Evolutionary conservation across 2,888 invertebrate genomes (phyloP).

Genomic region (Lasioglossum figueresi): DNA sequence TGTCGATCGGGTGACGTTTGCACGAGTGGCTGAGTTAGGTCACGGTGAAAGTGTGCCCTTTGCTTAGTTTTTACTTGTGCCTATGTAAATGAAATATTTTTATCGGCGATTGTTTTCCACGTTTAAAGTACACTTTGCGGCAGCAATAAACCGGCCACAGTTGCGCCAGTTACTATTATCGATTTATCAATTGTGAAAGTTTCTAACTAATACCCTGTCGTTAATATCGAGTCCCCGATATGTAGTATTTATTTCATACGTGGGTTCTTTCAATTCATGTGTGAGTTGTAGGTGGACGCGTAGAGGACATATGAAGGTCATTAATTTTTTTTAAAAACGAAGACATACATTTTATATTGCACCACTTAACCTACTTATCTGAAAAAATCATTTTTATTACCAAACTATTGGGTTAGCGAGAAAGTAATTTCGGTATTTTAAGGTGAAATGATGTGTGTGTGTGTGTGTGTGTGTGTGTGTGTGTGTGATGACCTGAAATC

Average conservation of each 20-base stretch:
- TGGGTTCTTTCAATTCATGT: too few species aligned
- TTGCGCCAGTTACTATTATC: conserved; percentile 7
- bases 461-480: too few species aligned
- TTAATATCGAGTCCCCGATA: conserved; percentile 25
- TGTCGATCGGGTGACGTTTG: not conserved
- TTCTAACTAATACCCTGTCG: conserved; percentile 37
- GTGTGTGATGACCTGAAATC: too few species aligned
- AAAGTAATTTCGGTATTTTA: too few species aligned
- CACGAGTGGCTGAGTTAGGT: conserved; percentile 5
- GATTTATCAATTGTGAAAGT: conserved; percentile 52
- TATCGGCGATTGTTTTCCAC: not conserved
- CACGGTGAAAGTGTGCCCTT: conserved; percentile 15
- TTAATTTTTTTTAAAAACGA: too few species aligned
- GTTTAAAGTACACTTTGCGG: not conserved
- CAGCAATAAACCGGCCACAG: not conserved
- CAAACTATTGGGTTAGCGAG: too few species aligned
- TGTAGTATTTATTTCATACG: conserved; percentile 4
- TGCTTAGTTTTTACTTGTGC: conserved; percentile 2
- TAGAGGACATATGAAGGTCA: too few species aligned
- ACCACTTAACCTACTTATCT: too few species aligned
- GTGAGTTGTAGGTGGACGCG: too few species aligned
- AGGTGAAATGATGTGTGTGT: too few species aligned
- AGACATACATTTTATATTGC: too few species aligned
- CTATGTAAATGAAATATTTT: conserved; percentile 3
- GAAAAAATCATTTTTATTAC: too few species aligned